Base-by-base conservation (phyloP, 1,140 invertebrate genomes). In the Mesaphorura yosii region DNA sequence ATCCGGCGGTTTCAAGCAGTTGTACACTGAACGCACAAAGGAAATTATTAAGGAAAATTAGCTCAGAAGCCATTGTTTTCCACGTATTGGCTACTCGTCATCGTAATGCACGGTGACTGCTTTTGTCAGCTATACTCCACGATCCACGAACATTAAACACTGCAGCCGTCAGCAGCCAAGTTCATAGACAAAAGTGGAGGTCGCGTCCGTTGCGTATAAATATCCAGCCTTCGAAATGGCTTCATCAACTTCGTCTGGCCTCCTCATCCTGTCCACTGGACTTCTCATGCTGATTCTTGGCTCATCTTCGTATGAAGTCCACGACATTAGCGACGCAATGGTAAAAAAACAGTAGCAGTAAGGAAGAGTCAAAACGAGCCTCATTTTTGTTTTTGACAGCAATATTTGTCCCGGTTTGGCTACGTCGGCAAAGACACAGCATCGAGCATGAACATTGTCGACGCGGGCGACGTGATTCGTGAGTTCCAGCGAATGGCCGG, bases 351-450 rank as follows among this genome's bases (percentile, higher is more conserved):
- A 4, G 15, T 46, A 26, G 19, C n/a, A 12, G 7, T 41, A 7
- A 7, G 7, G 15, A 20, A 41, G 7, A 17, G n/a, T 10, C 6
- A 12, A 7, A 12, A 26, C 6, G 14, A 7, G 44, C 23, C 28
- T 46, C 22, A 22, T 26, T 26, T 46, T 23, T 46, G 23, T 46
- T 17, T n/a, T n/a, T n/a, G n/a, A n/a, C n/a, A 26, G 44, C 19
- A 12, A 7, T 46, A 46, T 22, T 17, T 46, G 4, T 7, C 12
- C 28, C 44, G 44, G 10, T 46, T 46, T 17, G 44, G 44, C 12
- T 46, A 46, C 23, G 12, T 46, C 7, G 44, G 44, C 15, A 46
- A 46, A 26, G 44, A 46, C 23, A 46, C 44, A 7, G 44, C 44
- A 5, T 46, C 44, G 5, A 26, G 12, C 10, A 46, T 46, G 44